Conservation (phyloP, 2,113 vertebrate species). For the Notarius quadriscutis region DNA sequence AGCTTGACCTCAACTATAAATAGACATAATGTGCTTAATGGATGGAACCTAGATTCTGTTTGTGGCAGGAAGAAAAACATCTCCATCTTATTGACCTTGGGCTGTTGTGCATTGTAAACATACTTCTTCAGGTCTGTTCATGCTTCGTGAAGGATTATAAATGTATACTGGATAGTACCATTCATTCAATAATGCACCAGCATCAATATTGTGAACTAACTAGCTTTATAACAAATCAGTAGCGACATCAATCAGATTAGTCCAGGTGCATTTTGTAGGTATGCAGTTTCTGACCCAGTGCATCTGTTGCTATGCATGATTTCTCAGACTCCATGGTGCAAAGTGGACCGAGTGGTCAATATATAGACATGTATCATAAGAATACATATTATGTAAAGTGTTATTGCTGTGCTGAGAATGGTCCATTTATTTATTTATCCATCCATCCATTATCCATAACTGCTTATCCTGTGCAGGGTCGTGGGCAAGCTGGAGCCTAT, state of each 20-base stretch:
- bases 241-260: not conserved
- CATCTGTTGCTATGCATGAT: conserved; percentile 10
- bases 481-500: no score
- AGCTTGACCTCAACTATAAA: conserved; percentile 18
- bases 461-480: no score
- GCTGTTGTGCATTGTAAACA: not conserved
- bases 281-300: not conserved
- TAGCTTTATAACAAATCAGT: not conserved
- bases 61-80: not conserved
- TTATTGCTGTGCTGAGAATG: not conserved
- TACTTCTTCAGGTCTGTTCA: not conserved
- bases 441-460: no score
- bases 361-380: not conserved
- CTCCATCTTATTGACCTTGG: conserved; percentile 14
- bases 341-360: not conserved
- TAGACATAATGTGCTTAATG: conserved; percentile 36
- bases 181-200: not conserved
- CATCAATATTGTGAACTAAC: not conserved
- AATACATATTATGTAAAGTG: not conserved
- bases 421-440: not conserved
- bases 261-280: not conserved
- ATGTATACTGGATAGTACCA: not conserved
- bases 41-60: conserved; percentile 4
- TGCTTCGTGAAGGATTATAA: not conserved
- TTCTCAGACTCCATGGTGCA: not conserved